Percentiles rank a stretch among this genome's conserved stretches.
These are phyloP conservation scores for Cryptoprocta ferox DNA, from an alignment of 2,797 vertebrate genomes.

Conservation along the genomic window DNA sequence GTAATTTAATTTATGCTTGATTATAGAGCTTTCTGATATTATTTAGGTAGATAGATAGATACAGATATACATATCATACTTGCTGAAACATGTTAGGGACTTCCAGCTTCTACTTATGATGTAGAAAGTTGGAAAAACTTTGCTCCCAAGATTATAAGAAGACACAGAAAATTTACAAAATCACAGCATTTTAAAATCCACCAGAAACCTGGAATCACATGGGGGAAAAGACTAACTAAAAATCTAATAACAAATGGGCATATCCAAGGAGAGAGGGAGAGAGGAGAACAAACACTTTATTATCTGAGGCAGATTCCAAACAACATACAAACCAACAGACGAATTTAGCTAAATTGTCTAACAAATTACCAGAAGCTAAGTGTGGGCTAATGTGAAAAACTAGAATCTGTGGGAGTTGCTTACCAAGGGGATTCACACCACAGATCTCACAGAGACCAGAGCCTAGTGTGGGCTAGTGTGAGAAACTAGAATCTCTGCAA, in stretches of 20 bases:
- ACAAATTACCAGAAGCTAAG: not conserved
- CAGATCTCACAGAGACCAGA: not conserved
- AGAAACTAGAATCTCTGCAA: not conserved
- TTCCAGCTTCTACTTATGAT: not conserved
- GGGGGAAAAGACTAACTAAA: not conserved
- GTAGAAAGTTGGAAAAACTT: not conserved
- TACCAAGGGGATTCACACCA: not conserved
- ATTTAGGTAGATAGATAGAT: not conserved
- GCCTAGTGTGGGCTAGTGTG: not conserved
- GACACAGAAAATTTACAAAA: not conserved
- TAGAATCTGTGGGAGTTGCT: not conserved
- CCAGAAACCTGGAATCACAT: not conserved
- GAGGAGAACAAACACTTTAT: not conserved
- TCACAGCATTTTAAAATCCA: not conserved
- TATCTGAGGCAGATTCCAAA: not conserved
- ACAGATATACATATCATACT: not conserved
- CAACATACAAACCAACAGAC: not conserved
- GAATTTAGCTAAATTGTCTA: not conserved
- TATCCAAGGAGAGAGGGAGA: not conserved
- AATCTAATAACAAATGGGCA: not conserved
- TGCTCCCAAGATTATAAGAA: not conserved
- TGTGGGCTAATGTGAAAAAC: not conserved
- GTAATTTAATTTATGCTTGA: not conserved
- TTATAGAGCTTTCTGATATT: not conserved
- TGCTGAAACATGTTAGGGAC: not conserved